These are phyloP conservation scores for Polietes domitor DNA, from an alignment of 2,888 invertebrate species.

Conservation along the genomic window DNA sequence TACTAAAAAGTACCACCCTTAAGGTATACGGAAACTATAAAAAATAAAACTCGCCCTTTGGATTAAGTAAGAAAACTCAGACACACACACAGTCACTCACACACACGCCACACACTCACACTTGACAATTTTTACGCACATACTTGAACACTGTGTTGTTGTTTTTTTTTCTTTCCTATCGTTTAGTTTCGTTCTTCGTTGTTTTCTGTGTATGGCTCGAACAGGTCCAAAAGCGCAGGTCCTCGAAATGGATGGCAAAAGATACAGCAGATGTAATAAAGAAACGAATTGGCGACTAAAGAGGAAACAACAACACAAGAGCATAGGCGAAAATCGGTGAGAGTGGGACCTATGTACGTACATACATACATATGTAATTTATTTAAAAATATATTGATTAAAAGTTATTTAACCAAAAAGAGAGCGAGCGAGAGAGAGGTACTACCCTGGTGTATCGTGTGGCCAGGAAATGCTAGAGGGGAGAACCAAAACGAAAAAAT, in stretches of 20 bases:
- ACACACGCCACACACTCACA: constrained; percentile 7
- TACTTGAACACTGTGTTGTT: constrained; percentile 35
- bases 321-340: constrained; percentile 14
- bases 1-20: constrained; percentile 54
- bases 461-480: neutral
- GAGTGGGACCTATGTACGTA: neutral
- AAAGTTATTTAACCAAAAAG: constrained; percentile 44
- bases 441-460: neutral
- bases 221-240: constrained; percentile 57
- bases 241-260: constrained; percentile 1
- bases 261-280: neutral
- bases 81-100: neutral
- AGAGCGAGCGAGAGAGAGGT: neutral
- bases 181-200: neutral
- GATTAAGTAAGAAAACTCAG: constrained; percentile 48
- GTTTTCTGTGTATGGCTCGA: constrained; percentile 3
- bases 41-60: constrained; percentile 58
- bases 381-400: constrained; percentile 60
- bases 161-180: constrained; percentile 35
- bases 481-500: too few relatives aligned
- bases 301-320: neutral
- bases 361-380: constrained; percentile 38
- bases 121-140: constrained; percentile 29
- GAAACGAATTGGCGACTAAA: neutral
- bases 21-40: constrained; percentile 35